A percentile compares a stretch with the other conserved stretches of the same genome.
These are phyloP conservation scores for Stichopus chloronotus DNA, from an alignment of 35 echinoderm and acorn worm genomes.

Conservation along the genomic window DNA sequence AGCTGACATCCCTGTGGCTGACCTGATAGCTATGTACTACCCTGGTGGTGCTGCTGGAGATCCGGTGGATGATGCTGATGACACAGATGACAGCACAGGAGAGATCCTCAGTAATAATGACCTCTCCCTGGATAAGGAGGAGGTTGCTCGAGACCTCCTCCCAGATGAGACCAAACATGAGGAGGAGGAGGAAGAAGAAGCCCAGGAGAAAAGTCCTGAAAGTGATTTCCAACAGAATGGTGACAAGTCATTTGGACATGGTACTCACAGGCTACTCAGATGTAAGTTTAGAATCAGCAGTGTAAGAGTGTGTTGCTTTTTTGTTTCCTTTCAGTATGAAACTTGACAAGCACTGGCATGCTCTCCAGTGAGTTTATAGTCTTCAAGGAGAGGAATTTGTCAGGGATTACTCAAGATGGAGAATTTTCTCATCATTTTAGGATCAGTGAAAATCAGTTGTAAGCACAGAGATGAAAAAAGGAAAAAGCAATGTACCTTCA, in stretches of 20 bases:
- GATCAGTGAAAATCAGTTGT: too few species aligned
- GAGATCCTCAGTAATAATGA: constrained; percentile 83
- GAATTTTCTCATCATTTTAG: too few species aligned
- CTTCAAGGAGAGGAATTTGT: too few species aligned
- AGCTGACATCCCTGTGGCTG: constrained; percentile 91
- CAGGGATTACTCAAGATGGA: too few species aligned
- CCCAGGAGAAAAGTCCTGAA: constrained; percentile 53
- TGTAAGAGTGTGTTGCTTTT: too few species aligned
- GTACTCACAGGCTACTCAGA: constrained; percentile 84
- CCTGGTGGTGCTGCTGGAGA: neutral
- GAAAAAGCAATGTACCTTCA: too few species aligned
- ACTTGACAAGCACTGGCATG: too few species aligned
- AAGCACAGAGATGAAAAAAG: too few species aligned
- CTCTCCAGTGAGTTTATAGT: too few species aligned
- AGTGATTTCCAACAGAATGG: constrained; percentile 43
- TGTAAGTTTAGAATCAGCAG: constrained; percentile 65
- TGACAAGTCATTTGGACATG: constrained; percentile 54
- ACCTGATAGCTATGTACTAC: constrained; percentile 91
- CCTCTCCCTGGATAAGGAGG: constrained; percentile 85
- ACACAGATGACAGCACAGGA: constrained; percentile 78
- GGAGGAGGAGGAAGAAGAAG: constrained; percentile 55
- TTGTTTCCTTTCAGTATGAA: too few species aligned
- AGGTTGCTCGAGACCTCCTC: constrained; percentile 82
- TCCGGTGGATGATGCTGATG: constrained; percentile 58
- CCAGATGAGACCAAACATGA: constrained; percentile 65